A percentile compares a stretch with the other conserved stretches of the same genome.
Evolutionary conservation across 1,140 invertebrate species (phyloP).

Genomic region (Bombus pascuorum): DNA sequence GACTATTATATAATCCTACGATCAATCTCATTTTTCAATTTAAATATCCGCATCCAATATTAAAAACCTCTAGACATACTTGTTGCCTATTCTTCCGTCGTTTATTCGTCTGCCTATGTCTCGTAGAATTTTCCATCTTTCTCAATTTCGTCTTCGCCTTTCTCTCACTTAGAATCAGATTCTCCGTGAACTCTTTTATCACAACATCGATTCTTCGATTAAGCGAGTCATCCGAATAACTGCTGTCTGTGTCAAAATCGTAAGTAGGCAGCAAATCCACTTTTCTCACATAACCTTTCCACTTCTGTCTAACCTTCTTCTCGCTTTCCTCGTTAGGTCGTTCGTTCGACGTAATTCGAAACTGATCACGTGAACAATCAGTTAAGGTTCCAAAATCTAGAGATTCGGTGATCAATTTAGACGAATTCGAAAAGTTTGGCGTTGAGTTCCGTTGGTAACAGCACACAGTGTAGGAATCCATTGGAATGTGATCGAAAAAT

Average conservation of each 20-base stretch:
- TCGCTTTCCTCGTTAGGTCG: neutral
- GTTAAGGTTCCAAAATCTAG: conserved; percentile 72
- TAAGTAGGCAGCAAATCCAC: conserved; percentile 13
- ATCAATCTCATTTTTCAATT: too few species aligned
- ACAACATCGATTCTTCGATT: conserved; percentile 68
- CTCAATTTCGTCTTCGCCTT: conserved; percentile 57
- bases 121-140: conserved; percentile 1
- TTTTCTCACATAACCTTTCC: neutral
- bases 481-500: neutral
- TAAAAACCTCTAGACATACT: neutral
- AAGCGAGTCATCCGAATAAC: conserved; percentile 67
- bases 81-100: neutral
- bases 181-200: conserved; percentile 73
- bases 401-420: conserved; percentile 60
- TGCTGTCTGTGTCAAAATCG: conserved; percentile 48
- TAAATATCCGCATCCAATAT: too few species aligned
- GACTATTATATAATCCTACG: too few species aligned
- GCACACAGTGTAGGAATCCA: neutral
- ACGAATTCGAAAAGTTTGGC: neutral
- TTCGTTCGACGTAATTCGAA: neutral
- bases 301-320: neutral
- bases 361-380: conserved; percentile 53
- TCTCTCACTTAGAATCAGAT: conserved; percentile 75
- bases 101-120: neutral
- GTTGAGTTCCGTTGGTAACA: neutral